These are phyloP conservation scores for Oncorhynchus clarkii DNA, from an alignment of 2,113 vertebrate species.

Conservation along the genomic window DNA sequence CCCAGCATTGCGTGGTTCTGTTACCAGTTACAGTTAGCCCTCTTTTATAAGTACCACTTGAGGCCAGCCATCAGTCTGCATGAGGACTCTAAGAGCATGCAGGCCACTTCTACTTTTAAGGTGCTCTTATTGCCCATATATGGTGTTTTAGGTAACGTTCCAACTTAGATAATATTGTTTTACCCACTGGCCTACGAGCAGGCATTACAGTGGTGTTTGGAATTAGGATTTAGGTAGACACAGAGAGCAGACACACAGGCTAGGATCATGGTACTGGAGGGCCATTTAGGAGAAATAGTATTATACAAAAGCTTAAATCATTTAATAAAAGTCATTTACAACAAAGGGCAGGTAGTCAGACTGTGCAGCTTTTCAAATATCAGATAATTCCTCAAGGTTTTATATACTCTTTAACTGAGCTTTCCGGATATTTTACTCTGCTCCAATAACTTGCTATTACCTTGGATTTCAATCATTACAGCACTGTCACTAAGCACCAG, in stretches of 20 bases:
- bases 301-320: conserved; percentile 10
- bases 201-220: background rate
- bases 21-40: too few relatives aligned
- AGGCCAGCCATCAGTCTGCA: too few relatives aligned
- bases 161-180: background rate
- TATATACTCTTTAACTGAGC: conserved; percentile 30
- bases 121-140: background rate
- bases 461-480: conserved; percentile 18
- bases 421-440: conserved; percentile 24
- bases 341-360: conserved; percentile 1
- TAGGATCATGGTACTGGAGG: background rate
- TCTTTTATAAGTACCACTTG: too few relatives aligned
- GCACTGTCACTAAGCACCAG: background rate
- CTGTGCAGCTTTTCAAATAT: conserved; percentile 20
- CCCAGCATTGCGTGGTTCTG: background rate
- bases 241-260: background rate
- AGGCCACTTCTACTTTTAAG: too few relatives aligned
- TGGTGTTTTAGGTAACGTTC: background rate
- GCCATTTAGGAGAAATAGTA: background rate
- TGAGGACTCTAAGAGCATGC: too few relatives aligned
- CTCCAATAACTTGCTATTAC: conserved; percentile 29
- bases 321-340: conserved; percentile 17
- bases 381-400: conserved; percentile 30
- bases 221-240: background rate
- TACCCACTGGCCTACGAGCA: background rate